Percentiles rank a stretch among this genome's conserved stretches.
These are phyloP conservation scores for Percina caprodes DNA, from an alignment of 2,113 vertebrate species.

Conservation along the genomic window DNA sequence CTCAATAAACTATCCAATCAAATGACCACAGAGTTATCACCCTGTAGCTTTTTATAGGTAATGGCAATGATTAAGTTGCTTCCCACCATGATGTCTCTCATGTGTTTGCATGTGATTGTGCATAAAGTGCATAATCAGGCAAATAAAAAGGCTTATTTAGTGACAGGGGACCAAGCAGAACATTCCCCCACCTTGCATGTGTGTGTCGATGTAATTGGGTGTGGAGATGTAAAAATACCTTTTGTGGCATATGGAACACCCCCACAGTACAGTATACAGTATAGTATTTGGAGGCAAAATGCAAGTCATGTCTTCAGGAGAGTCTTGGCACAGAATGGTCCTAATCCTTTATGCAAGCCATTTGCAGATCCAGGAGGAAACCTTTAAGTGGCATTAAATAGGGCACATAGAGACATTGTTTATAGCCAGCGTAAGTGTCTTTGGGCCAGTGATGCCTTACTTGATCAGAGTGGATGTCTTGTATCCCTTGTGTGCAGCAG, in stretches of 20 bases:
- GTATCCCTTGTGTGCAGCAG: conserved; percentile 1
- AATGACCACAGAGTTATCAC: conserved; percentile 16
- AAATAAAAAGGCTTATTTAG: conserved; percentile 7
- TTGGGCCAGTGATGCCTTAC: conserved; percentile 8
- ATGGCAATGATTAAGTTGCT: conserved; percentile 37
- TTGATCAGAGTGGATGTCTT: not conserved
- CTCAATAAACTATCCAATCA: conserved; percentile 49
- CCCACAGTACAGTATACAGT: not conserved
- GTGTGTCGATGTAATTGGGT: not conserved
- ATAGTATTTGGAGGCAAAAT: not conserved
- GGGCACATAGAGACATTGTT: conserved; percentile 7
- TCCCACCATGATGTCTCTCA: conserved; percentile 23
- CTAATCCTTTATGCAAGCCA: not conserved
- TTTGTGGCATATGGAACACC: conserved; percentile 21
- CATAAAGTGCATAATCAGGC: not conserved
- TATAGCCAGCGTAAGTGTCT: conserved; percentile 17
- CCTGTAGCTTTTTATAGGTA: conserved; percentile 18
- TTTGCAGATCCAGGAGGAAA: conserved; percentile 25
- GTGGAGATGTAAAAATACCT: conserved; percentile 16
- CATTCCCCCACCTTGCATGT: not conserved
- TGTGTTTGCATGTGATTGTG: not conserved
- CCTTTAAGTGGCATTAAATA: conserved; percentile 42
- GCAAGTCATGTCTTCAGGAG: not conserved
- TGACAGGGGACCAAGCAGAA: not conserved
- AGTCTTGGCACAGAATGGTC: not conserved